Conservation (phyloP, 2,113 vertebrate genomes). For the Xyrauchen texanus region DNA sequence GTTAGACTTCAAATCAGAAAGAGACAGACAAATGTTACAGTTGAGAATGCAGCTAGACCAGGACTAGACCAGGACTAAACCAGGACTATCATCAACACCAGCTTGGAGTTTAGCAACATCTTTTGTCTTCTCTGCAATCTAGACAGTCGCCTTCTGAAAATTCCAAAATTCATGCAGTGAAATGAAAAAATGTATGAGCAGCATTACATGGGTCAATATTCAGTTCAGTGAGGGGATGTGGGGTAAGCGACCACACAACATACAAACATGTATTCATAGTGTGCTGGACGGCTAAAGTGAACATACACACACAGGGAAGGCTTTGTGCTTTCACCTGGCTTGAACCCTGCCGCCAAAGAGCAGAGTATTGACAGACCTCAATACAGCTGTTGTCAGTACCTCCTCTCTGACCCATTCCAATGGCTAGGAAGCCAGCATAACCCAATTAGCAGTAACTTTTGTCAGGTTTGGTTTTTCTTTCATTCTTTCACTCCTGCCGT, state of each 20-base stretch:
- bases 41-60: no score
- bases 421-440: constrained; percentile 35
- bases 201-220: constrained; percentile 16
- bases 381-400: constrained; percentile 42
- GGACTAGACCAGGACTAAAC: no score
- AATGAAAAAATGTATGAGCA: constrained; percentile 15
- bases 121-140: no score
- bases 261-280: constrained; percentile 29
- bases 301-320: constrained; percentile 26
- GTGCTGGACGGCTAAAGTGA: constrained; percentile 2
- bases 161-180: constrained; percentile 6
- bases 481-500: background rate
- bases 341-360: constrained; percentile 43
- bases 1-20: no score
- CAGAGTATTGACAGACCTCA: constrained; percentile 36
- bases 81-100: no score
- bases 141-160: background rate
- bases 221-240: constrained; percentile 29
- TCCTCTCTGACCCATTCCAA: constrained; percentile 26
- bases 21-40: no score
- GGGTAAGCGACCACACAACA: constrained; percentile 43
- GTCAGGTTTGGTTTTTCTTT: constrained; percentile 2
- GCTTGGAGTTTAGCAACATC: no score
- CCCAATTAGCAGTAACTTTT: constrained; percentile 35
- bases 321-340: constrained; percentile 55